These are phyloP conservation scores for Notodonta ziczac DNA, from an alignment of 2,888 invertebrate genomes.

Conservation along the genomic window DNA sequence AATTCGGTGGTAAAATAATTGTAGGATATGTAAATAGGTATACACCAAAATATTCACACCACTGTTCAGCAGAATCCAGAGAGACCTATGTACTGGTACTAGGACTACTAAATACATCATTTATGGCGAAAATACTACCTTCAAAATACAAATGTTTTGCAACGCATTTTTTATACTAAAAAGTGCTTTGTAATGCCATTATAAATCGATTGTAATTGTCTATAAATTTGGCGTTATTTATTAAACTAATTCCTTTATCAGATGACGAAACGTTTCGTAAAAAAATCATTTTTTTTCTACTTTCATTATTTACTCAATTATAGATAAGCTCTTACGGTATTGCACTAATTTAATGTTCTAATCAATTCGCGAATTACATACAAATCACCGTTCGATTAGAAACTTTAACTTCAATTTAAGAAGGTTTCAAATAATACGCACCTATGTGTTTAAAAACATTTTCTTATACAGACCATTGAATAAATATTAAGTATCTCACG, in stretches of 20 bases:
- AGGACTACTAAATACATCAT: too few species aligned
- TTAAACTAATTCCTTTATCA: too few species aligned
- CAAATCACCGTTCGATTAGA: neutral
- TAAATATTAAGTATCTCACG: conserved; percentile 36
- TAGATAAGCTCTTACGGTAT: conserved; percentile 1
- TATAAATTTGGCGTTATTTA: too few species aligned
- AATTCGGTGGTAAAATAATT: conserved; percentile 68
- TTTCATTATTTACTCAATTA: too few species aligned
- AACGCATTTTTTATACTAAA: too few species aligned
- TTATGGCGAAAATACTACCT: too few species aligned
- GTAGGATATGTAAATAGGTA: conserved; percentile 56
- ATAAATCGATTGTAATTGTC: too few species aligned
- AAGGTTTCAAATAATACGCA: neutral
- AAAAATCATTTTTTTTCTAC: neutral
- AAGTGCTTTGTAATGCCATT: too few species aligned
- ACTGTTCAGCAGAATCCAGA: neutral
- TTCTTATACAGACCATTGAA: conserved; percentile 22
- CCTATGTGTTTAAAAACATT: neutral
- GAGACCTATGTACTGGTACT: neutral
- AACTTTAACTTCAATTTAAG: neutral
- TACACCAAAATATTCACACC: conserved; percentile 5
- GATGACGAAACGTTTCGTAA: neutral
- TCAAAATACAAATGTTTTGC: too few species aligned
- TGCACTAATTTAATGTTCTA: conserved; percentile 3
- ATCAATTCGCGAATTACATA: neutral